These are phyloP conservation scores for Reticulitermes speratus DNA, from an alignment of 1,140 invertebrate species.

Conservation along the genomic window DNA sequence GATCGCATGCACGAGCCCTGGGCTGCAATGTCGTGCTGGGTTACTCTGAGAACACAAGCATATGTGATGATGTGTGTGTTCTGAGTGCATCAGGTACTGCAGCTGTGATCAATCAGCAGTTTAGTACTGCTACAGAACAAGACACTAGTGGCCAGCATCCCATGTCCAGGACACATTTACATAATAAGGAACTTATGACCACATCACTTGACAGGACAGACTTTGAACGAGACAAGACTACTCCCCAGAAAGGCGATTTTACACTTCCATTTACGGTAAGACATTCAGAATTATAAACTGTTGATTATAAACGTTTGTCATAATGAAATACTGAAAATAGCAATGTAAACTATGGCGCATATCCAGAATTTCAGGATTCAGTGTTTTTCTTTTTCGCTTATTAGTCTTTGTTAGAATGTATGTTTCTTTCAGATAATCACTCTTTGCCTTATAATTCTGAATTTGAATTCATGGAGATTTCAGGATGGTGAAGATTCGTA, in stretches of 20 bases:
- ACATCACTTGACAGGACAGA: conserved; percentile 43
- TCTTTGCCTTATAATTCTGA: too few relatives aligned
- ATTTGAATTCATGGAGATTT: too few relatives aligned
- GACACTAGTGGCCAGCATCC: not conserved
- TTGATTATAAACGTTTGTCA: too few relatives aligned
- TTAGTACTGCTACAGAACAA: not conserved
- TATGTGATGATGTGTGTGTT: conserved; percentile 93
- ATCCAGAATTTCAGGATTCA: too few relatives aligned
- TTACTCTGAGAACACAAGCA: conserved; percentile 85
- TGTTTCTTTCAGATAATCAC: too few relatives aligned
- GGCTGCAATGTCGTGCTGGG: conserved; percentile 93
- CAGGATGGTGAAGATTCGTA: too few relatives aligned
- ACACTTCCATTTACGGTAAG: not conserved
- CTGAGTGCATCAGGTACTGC: conserved; percentile 92
- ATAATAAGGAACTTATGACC: conserved; percentile 39
- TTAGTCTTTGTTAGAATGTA: too few relatives aligned
- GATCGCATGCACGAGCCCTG: conserved; percentile 85
- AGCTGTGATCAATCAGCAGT: conserved; percentile 70
- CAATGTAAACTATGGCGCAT: too few relatives aligned
- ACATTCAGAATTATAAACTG: not conserved
- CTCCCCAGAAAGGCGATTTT: conserved; percentile 7
- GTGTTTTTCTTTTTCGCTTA: too few relatives aligned
- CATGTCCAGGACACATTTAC: conserved; percentile 35
- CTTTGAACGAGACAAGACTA: conserved; percentile 37
- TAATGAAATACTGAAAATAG: too few relatives aligned